Percentiles rank a stretch among this genome's conserved stretches.
phyloP scores from a whole-genome alignment of 1,140 invertebrate species.

The Thrips palmi region DNA sequence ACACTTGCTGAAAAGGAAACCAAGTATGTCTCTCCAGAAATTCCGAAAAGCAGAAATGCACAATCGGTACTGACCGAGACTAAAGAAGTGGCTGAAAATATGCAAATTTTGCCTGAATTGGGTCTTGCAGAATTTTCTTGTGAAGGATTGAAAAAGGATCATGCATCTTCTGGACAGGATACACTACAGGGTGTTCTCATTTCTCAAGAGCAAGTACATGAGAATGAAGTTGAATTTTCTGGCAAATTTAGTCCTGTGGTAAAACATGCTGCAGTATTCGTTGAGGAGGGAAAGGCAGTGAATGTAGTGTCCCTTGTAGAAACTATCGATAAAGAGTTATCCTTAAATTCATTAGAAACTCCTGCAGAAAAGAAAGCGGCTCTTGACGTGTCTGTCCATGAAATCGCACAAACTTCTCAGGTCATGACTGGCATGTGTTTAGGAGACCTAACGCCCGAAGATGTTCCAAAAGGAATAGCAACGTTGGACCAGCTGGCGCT shows the following conservation, averaged over 20 bases:
- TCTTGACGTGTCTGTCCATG: constrained; percentile 10
- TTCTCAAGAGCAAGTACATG: constrained; percentile 18
- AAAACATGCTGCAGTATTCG: constrained; percentile 13
- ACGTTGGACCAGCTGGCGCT: no score
- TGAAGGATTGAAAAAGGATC: constrained; percentile 13
- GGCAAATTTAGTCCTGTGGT: constrained; percentile 13
- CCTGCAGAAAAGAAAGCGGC: constrained; percentile 15
- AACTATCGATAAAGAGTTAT: constrained; percentile 16
- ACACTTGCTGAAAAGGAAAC: constrained; percentile 30
- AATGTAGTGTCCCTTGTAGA: constrained; percentile 18
- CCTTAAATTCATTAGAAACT: constrained; percentile 11
- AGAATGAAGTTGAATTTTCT: constrained; percentile 16
- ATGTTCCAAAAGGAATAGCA: no score
- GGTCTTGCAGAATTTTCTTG: constrained; percentile 18
- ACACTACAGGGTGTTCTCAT: constrained; percentile 20
- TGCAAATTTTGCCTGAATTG: constrained; percentile 20
- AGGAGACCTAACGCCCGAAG: constrained; percentile 11
- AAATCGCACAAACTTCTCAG: constrained; percentile 15
- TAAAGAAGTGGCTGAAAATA: constrained; percentile 25
- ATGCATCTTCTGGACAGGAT: constrained; percentile 21
- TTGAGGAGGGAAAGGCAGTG: constrained; percentile 15
- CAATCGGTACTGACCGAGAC: constrained; percentile 18
- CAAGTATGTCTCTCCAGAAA: constrained; percentile 14
- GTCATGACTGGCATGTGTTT: constrained; percentile 12
- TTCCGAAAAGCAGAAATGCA: constrained; percentile 19